Percentiles rank a stretch among this genome's conserved stretches.
phyloP scores from a whole-genome alignment of 2,113 vertebrate species.

The Psammodynastes pulverulentus region DNA sequence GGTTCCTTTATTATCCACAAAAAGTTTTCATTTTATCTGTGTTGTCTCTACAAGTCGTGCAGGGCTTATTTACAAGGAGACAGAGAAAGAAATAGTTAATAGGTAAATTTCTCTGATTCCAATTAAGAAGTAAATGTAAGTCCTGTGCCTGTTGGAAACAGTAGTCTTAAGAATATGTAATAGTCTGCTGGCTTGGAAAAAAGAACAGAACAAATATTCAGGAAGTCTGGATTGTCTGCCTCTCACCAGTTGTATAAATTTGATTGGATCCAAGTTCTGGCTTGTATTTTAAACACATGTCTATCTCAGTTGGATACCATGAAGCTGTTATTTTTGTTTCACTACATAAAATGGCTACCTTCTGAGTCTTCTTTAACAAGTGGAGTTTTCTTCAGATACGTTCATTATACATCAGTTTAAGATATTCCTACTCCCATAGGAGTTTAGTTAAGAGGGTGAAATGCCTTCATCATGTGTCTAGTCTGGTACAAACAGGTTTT shows the following conservation, averaged over 20 bases:
- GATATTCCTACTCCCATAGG: not conserved
- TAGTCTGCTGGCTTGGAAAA: not conserved
- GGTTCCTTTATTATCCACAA: not conserved
- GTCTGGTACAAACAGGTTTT: not conserved
- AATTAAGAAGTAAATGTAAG: not conserved
- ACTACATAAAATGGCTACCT: not conserved
- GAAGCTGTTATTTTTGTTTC: not conserved
- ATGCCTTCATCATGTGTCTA: not conserved
- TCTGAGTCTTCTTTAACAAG: not conserved
- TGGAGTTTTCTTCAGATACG: not conserved
- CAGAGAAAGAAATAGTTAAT: not conserved
- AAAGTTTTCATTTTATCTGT: not conserved
- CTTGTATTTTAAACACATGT: not conserved
- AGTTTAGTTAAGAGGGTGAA: not conserved
- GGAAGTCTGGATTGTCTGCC: not conserved
- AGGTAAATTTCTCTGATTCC: not conserved
- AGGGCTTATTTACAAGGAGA: not conserved
- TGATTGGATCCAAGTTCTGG: not conserved
- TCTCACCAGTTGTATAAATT: not conserved
- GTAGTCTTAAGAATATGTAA: not conserved
- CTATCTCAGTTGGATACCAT: not conserved
- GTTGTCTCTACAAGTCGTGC: not conserved
- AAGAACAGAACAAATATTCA: not conserved
- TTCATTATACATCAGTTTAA: not conserved
- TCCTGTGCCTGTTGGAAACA: not conserved